Conservation (phyloP, 2,888 invertebrate species). For the Schizotus pectinicornis region DNA sequence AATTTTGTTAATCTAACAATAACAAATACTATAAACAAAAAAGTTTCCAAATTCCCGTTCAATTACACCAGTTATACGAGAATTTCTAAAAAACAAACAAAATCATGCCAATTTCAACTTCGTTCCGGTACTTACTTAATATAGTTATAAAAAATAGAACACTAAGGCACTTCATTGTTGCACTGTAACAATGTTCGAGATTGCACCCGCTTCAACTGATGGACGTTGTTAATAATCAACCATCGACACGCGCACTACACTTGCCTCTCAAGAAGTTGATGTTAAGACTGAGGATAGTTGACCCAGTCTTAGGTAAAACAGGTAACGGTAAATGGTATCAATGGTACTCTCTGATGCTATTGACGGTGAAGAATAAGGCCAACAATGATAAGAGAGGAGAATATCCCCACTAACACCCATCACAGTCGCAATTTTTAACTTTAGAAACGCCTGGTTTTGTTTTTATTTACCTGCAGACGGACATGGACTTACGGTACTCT, state of each 20-base stretch:
- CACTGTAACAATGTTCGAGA: slow-evolving; percentile 26
- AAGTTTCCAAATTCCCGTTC: not conserved
- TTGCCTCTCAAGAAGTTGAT: slow-evolving; percentile 22
- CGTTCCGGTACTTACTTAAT: slow-evolving; percentile 38
- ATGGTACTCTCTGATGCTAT: slow-evolving; percentile 28
- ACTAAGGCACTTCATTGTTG: slow-evolving; percentile 44
- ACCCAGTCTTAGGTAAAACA: slow-evolving; percentile 39
- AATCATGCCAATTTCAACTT: slow-evolving; percentile 17
- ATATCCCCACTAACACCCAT: no score
- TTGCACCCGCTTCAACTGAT: slow-evolving; percentile 21
- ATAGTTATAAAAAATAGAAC: slow-evolving; percentile 43
- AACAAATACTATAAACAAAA: not conserved
- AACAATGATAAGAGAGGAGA: no score
- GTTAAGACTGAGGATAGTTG: slow-evolving; percentile 36
- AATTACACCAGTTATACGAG: slow-evolving; percentile 16
- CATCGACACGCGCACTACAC: slow-evolving; percentile 22
- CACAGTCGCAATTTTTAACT: no score
- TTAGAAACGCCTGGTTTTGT: no score
- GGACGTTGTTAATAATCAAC: slow-evolving; percentile 14
- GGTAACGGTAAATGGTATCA: slow-evolving; percentile 52
- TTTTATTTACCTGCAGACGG: no score
- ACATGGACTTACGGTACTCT: no score
- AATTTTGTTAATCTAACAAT: not conserved
- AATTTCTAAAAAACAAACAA: slow-evolving; percentile 21
- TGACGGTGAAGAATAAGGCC: no score